Conservation (phyloP, 2,113 vertebrate species). For the Entelurus aequoreus region DNA sequence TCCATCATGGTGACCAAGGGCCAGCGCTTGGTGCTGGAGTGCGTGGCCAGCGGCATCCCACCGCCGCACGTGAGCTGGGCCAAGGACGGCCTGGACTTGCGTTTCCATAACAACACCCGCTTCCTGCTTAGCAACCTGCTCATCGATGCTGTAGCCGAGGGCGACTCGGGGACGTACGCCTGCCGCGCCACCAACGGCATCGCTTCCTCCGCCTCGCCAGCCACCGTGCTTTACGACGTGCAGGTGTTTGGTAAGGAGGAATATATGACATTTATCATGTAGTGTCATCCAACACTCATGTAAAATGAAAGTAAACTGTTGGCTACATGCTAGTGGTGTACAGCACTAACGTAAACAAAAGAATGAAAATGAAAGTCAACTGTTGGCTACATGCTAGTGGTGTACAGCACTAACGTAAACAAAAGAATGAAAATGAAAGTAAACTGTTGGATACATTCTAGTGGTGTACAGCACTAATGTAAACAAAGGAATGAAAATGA, state of each 20-base stretch:
- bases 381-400: too few species aligned
- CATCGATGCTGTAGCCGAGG: conserved; percentile 83
- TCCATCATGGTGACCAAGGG: conserved; percentile 95
- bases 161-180: conserved; percentile 87
- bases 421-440: too few species aligned
- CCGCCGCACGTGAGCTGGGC: conserved; percentile 89
- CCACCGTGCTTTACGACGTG: conserved; percentile 84
- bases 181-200: conserved; percentile 87
- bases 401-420: too few species aligned
- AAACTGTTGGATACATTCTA: too few species aligned
- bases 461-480: too few species aligned
- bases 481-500: too few species aligned
- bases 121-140: conserved; percentile 94
- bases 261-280: too few species aligned
- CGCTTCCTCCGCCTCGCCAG: conserved; percentile 67
- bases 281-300: too few species aligned
- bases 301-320: too few species aligned
- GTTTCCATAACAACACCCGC: conserved; percentile 84
- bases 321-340: too few species aligned
- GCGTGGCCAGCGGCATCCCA: conserved; percentile 91
- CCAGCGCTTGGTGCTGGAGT: conserved; percentile 92
- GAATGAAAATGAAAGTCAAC: too few species aligned
- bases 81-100: conserved; percentile 81
- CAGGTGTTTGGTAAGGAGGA: conserved; percentile 90
- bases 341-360: too few species aligned